phyloP scores from a whole-genome alignment of 1,140 invertebrate genomes.

The Maniola jurtina region DNA sequence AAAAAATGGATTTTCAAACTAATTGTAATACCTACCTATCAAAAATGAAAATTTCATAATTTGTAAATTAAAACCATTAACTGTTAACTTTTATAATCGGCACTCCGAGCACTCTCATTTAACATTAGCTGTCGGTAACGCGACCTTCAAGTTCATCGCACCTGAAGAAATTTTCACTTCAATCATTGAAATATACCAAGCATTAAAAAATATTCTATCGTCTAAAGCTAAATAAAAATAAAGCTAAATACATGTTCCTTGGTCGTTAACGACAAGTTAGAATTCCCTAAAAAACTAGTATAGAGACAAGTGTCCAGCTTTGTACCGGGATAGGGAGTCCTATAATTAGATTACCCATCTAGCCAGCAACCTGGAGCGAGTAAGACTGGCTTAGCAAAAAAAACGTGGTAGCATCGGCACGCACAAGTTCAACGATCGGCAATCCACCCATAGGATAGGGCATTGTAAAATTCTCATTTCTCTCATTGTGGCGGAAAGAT shows the following conservation, averaged over 20 bases:
- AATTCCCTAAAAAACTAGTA: conserved; percentile 43
- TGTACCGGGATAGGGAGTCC: conserved; percentile 40
- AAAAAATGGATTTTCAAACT: no score
- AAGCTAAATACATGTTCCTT: neutral
- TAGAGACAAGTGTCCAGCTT: conserved; percentile 28
- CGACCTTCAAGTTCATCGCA: no score
- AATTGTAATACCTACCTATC: no score
- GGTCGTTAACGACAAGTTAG: conserved; percentile 6
- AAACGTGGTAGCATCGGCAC: conserved; percentile 49
- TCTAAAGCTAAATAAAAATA: neutral
- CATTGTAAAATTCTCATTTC: conserved; percentile 33
- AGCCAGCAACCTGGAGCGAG: conserved; percentile 49
- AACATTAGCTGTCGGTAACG: no score
- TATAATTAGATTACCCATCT: conserved; percentile 67
- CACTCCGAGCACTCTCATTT: no score
- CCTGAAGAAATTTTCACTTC: no score
- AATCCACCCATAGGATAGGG: conserved; percentile 39
- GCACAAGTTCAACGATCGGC: conserved; percentile 54
- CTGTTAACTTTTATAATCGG: no score
- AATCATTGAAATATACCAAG: no score
- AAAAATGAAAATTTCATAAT: no score
- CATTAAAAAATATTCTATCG: no score
- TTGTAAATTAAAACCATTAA: no score
- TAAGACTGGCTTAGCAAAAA: conserved; percentile 60
- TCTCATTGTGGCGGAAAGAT: conserved; percentile 27